Conservation (phyloP, 1,140 invertebrate species). For the Solenopsis invicta region DNA sequence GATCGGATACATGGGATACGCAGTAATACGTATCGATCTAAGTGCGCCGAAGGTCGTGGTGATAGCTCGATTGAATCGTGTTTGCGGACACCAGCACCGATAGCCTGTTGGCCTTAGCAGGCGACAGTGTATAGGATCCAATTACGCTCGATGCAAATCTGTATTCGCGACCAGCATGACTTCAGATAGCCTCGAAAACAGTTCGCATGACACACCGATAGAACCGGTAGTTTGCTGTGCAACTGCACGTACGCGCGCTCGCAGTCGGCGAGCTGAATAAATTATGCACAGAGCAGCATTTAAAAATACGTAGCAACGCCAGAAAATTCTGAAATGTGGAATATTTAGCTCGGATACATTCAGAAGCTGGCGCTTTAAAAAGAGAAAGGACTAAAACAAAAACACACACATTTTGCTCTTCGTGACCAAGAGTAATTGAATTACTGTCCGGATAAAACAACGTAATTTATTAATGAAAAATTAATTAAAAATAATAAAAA, state of each 20-base stretch:
- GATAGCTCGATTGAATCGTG: conserved; percentile 53
- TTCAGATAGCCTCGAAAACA: conserved; percentile 58
- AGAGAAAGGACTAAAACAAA: neutral
- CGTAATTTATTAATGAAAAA: neutral
- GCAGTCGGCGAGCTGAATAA: conserved; percentile 15
- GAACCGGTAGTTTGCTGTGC: conserved; percentile 8
- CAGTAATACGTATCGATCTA: conserved; percentile 54
- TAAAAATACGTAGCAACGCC: neutral
- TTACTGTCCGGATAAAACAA: neutral
- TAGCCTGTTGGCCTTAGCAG: conserved; percentile 50
- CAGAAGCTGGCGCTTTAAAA: neutral
- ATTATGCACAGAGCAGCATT: neutral
- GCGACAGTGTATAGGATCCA: conserved; percentile 56
- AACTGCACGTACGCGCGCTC: conserved; percentile 14
- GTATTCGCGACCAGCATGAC: conserved; percentile 48
- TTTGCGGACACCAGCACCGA: conserved; percentile 50
- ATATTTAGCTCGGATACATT: neutral
- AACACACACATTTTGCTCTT: neutral
- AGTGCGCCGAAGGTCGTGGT: conserved; percentile 57
- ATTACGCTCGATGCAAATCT: conserved; percentile 64
- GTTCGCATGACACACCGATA: conserved; percentile 58
- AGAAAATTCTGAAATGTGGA: neutral
- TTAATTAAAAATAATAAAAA: conserved; percentile 42
- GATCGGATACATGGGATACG: neutral
- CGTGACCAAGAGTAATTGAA: neutral